Evolutionary conservation across 1,140 invertebrate species (phyloP), one percentile per base, ranked within the genome.

Genomic region (Aphaenogaster floridana): DNA sequence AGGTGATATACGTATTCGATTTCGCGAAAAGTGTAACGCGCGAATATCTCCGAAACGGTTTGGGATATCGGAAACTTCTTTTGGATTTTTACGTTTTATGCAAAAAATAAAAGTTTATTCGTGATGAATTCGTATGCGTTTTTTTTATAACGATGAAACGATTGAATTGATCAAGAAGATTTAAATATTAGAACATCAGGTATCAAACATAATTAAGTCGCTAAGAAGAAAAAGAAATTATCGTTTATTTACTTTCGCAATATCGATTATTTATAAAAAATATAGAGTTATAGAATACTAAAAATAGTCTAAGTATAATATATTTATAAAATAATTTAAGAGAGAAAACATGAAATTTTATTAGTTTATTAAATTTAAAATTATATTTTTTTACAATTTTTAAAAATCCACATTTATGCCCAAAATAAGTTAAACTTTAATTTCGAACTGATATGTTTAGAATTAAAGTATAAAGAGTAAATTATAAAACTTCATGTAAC

Each of bases 21-120:
- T 28, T 76, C 13, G 79, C 39, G 28, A 42, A 28, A 81, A 81
- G 64, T 71, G 79, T 81, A 13, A 81, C 64, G 66, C 66, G 66
- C 52, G 50, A 81, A 45, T 81, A 59, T 81, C 39, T 81, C 17
- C 50, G 66, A 59, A 57, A 71, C 64, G 39, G 15, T 42, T 57
- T 48, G 61, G 48, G 1, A 13, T 36, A 11, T 63, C 28, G 42
- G 59, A 45, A 36, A 50, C 11, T 48, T 79, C 15, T 48, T 79
- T 64, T 7, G 8, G 21, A 42, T 48, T 34, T 63, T 6, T 42
- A 15, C 39, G 6, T 34, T 45, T 77, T 13, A 11, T 45, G 42
- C 17, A 2, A 45, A 21, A 57, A 76, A 57, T 72, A 7, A 52
- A 57, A 11, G n/a, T 68, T 68, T 45, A 36, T 13, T 39, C 50